Evolutionary conservation across 1,140 invertebrate genomes (phyloP).

Genomic region (Leguminivora glycinivorella): DNA sequence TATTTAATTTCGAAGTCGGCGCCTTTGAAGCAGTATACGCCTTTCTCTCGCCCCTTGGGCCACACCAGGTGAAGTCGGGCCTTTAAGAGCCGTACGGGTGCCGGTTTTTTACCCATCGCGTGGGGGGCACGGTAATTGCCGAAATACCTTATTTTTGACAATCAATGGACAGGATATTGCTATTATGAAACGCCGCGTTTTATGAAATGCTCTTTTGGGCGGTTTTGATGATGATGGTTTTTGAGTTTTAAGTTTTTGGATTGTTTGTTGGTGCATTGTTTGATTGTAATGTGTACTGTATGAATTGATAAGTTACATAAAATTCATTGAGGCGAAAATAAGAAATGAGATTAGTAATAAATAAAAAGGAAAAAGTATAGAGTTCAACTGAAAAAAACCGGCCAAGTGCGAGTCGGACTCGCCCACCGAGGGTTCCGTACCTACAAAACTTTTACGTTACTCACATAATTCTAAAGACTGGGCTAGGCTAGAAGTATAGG

Average conservation of each 20-base stretch:
- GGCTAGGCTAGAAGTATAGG: too few species aligned
- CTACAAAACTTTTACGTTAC: too few species aligned
- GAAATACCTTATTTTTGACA: conserved; percentile 78
- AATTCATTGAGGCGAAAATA: too few species aligned
- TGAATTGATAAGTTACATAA: too few species aligned
- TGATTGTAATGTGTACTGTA: too few species aligned
- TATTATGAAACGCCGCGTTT: conserved; percentile 63
- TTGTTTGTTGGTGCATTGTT: neutral
- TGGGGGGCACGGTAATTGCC: conserved; percentile 76
- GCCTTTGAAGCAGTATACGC: neutral
- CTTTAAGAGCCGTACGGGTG: conserved; percentile 73
- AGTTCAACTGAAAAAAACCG: too few species aligned
- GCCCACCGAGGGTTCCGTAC: too few species aligned
- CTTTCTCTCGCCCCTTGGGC: conserved; percentile 34
- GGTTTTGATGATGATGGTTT: conserved; percentile 21
- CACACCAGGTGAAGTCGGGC: conserved; percentile 54
- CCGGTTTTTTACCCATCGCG: conserved; percentile 68
- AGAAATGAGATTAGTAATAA: too few species aligned
- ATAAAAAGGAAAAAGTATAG: too few species aligned
- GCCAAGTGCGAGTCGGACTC: too few species aligned
- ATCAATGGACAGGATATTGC: conserved; percentile 77
- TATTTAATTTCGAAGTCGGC: too few species aligned
- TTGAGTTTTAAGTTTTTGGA: neutral
- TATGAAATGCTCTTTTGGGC: conserved; percentile 44
- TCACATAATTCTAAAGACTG: too few species aligned